Percentiles rank a stretch among this genome's conserved stretches.
phyloP scores from a whole-genome alignment of 2,113 vertebrate genomes.

The Albula glossodonta region DNA sequence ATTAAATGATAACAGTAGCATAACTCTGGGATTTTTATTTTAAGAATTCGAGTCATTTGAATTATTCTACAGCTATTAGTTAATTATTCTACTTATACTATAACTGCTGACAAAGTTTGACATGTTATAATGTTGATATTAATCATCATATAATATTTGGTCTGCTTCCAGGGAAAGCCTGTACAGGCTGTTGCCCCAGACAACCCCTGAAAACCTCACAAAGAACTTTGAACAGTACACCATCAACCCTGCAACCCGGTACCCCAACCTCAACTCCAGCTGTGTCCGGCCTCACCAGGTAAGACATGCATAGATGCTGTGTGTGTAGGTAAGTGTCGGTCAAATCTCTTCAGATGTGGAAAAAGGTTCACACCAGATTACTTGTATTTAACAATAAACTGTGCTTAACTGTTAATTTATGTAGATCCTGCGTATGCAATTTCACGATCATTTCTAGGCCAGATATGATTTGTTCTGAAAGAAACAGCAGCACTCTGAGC shows the following conservation, averaged over 20 bases:
- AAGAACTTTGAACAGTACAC: slow-evolving; percentile 98
- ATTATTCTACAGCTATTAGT: too few species aligned
- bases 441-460: neutral
- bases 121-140: too few species aligned
- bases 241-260: slow-evolving; percentile 87
- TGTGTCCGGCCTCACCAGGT: slow-evolving; percentile 90
- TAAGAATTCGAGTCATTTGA: too few species aligned
- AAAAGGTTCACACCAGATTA: neutral
- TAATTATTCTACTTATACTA: too few species aligned
- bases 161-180: slow-evolving; percentile 81
- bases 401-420: neutral
- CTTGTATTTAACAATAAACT: neutral
- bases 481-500: neutral
- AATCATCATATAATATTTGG: neutral
- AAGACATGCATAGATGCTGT: neutral
- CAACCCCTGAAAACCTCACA: slow-evolving; percentile 91
- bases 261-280: slow-evolving; percentile 89
- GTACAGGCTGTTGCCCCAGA: slow-evolving; percentile 92
- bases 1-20: too few species aligned
- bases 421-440: neutral
- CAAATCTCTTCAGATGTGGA: too few species aligned
- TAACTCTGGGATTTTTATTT: too few species aligned
- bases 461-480: neutral
- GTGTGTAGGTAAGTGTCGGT: neutral
- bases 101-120: too few species aligned